Evolutionary conservation across 2,888 invertebrate species (phyloP).

Genomic region (Lithosia quadra): DNA sequence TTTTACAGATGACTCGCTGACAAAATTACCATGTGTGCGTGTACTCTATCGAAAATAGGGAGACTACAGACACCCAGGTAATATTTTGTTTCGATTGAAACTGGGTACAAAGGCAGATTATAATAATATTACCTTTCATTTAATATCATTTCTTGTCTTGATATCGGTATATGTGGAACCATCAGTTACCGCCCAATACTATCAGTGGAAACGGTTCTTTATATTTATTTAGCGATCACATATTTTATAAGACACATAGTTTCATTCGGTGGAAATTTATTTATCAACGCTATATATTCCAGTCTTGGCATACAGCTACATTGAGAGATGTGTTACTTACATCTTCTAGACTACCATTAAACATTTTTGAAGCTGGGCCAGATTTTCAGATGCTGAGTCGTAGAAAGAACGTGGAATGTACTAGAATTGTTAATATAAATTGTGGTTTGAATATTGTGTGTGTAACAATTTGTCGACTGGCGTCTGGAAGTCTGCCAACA

Average conservation of each 20-base stretch:
- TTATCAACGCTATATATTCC: neutral
- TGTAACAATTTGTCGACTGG: constrained; percentile 6
- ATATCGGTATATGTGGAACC: too few species aligned
- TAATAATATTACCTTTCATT: too few species aligned
- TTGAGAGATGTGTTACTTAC: neutral
- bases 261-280: neutral
- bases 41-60: neutral
- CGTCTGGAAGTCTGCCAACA: constrained; percentile 10
- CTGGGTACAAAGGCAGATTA: too few species aligned
- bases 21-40: constrained; percentile 14
- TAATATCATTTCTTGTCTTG: too few species aligned
- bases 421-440: neutral
- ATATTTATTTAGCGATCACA: neutral
- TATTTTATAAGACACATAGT: neutral
- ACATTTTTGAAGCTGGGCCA: neutral
- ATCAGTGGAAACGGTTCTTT: neutral
- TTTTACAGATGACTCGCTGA: constrained; percentile 23
- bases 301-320: neutral
- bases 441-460: constrained; percentile 10
- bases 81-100: neutral
- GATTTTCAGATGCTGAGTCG: too few species aligned
- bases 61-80: neutral
- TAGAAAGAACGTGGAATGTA: neutral
- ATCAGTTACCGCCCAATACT: too few species aligned
- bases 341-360: neutral